A percentile compares a stretch with the other conserved stretches of the same genome.
Evolutionary conservation across 1,140 invertebrate species (phyloP).

Genomic region (Anagrus nilaparvatae): DNA sequence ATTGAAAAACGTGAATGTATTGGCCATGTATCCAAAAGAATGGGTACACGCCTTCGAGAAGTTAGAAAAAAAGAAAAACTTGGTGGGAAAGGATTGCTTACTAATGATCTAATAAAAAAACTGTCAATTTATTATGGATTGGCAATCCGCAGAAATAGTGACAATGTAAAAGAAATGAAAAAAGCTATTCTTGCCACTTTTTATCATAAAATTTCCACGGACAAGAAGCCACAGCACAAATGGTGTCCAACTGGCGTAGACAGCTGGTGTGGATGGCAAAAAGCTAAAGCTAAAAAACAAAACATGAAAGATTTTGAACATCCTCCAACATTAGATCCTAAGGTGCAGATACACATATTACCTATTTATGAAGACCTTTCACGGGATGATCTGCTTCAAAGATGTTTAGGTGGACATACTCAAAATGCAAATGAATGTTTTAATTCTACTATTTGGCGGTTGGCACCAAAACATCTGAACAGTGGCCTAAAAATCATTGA

Average conservation of each 20-base stretch:
- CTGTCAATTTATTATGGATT: slow-evolving; percentile 4
- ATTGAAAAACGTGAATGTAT: slow-evolving; percentile 4
- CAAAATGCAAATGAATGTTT: slow-evolving; percentile 22
- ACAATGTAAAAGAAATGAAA: slow-evolving; percentile 15
- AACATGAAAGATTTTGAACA: not conserved
- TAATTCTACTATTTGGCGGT: slow-evolving; percentile 18
- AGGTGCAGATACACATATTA: no score
- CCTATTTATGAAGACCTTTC: slow-evolving; percentile 8
- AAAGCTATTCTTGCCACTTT: slow-evolving; percentile 17
- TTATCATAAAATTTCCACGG: slow-evolving; percentile 15
- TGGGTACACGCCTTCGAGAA: slow-evolving; percentile 3
- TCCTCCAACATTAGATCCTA: not conserved
- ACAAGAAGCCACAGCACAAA: slow-evolving; percentile 15
- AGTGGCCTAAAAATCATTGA: slow-evolving; percentile 12
- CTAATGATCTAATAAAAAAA: slow-evolving; percentile 2
- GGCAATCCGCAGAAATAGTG: slow-evolving; percentile 13
- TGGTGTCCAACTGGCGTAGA: slow-evolving; percentile 9
- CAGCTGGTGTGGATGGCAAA: slow-evolving; percentile 3
- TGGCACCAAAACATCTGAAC: slow-evolving; percentile 14
- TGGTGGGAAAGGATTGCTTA: slow-evolving; percentile 6
- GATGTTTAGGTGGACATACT: slow-evolving; percentile 9
- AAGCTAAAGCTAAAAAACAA: not conserved
- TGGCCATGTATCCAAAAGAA: slow-evolving; percentile 6
- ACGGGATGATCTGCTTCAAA: not conserved
- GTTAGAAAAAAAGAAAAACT: not conserved